Conservation (phyloP, 2,888 invertebrate species). For the Herminia tarsipennalis region DNA sequence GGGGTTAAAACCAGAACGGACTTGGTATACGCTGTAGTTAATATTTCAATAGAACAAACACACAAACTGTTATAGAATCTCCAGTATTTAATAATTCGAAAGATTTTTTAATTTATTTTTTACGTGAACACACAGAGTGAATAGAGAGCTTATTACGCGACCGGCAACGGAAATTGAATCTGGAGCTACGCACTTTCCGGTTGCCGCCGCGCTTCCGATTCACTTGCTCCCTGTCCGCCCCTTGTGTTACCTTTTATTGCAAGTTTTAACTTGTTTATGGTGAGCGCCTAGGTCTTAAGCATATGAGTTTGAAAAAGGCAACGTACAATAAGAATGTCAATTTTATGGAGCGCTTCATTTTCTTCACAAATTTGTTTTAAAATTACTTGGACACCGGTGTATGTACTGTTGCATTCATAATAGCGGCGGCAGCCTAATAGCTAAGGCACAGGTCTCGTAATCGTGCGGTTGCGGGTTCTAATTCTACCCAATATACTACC, state of each 20-base stretch:
- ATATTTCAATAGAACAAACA: neutral
- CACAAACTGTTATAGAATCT: neutral
- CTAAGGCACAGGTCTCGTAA: no score
- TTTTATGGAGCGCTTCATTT: no score
- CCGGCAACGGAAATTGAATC: conserved; percentile 81
- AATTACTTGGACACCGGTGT: no score
- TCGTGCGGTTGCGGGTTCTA: no score
- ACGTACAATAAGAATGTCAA: no score
- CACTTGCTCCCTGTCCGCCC: conserved; percentile 47
- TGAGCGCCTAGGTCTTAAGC: no score
- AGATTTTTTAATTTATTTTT: conserved; percentile 45
- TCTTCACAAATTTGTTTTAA: no score
- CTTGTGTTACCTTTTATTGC: conserved; percentile 58
- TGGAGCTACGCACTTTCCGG: conserved; percentile 81
- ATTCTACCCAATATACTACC: no score
- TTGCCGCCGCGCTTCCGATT: conserved; percentile 68
- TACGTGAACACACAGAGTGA: conserved; percentile 62
- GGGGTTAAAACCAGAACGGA: neutral
- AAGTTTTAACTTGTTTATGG: conserved; percentile 40
- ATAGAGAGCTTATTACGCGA: conserved; percentile 78
- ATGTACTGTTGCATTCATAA: no score
- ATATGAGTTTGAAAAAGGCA: no score
- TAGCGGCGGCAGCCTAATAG: no score
- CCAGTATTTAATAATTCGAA: conserved; percentile 7
- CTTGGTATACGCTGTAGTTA: neutral